Conservation (phyloP, 2,797 vertebrate genomes). For the Poeciliopsis presidionis region DNA sequence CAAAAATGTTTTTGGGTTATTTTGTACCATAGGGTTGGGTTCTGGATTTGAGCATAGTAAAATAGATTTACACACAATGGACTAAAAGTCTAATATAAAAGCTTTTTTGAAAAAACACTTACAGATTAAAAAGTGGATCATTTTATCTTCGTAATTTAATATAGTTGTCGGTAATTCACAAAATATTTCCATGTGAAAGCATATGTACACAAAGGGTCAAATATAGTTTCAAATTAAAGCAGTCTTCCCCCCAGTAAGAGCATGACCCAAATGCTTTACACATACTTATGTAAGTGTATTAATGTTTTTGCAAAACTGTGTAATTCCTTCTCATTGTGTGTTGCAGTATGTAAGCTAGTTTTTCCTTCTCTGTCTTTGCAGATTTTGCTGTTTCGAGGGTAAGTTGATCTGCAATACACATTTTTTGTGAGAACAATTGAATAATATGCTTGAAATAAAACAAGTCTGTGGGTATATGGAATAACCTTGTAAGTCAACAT, state of each 20-base stretch:
- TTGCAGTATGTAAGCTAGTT: conserved; percentile 45
- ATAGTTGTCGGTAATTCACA: neutral
- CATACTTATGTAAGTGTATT: conserved; percentile 32
- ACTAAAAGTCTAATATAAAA: too few relatives aligned
- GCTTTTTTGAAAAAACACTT: neutral
- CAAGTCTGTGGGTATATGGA: neutral
- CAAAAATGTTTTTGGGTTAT: too few relatives aligned
- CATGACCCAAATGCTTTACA: conserved; percentile 31
- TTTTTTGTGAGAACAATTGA: conserved; percentile 15
- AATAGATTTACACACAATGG: too few relatives aligned
- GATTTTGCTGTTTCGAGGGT: conserved; percentile 91
- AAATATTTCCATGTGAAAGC: neutral
- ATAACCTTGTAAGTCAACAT: neutral
- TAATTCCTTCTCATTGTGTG: conserved; percentile 33
- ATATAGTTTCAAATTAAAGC: neutral
- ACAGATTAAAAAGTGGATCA: neutral
- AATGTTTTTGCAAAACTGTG: conserved; percentile 49
- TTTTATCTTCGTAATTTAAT: neutral
- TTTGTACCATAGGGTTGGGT: too few relatives aligned
- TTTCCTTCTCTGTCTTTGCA: conserved; percentile 74
- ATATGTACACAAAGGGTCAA: neutral
- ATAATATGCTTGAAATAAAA: neutral
- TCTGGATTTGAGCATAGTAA: too few relatives aligned
- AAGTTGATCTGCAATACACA: conserved; percentile 72
- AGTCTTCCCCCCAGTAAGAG: neutral